Evolutionary conservation across 2,797 vertebrate genomes (phyloP).

Genomic region (Sebastes glaucus): DNA sequence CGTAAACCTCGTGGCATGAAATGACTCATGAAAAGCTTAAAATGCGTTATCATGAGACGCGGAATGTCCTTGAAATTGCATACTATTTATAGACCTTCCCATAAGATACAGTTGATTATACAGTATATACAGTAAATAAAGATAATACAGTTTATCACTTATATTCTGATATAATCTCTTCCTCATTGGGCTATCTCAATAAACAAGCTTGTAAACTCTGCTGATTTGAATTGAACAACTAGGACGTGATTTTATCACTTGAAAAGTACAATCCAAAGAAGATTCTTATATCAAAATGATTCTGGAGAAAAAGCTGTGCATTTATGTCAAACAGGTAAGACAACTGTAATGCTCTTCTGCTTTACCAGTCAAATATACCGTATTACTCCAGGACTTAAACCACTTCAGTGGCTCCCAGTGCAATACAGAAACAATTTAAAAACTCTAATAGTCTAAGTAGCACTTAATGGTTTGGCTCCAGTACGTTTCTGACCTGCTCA

Average conservation of each 20-base stretch:
- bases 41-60: background rate
- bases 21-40: background rate
- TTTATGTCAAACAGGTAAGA: background rate
- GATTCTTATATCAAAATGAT: background rate
- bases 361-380: background rate
- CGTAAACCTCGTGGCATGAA: background rate
- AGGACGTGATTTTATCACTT: background rate
- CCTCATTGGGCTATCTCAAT: background rate
- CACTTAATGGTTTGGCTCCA: slow-evolving; percentile 13
- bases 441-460: background rate
- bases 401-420: slow-evolving; percentile 2
- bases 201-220: background rate
- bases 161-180: background rate
- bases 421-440: background rate
- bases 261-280: background rate
- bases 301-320: background rate
- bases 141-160: background rate
- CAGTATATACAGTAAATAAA: background rate
- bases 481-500: background rate
- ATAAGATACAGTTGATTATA: background rate
- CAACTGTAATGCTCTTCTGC: background rate
- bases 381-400: background rate
- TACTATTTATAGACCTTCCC: background rate
- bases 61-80: background rate
- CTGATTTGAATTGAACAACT: background rate